Percentiles rank a stretch among this genome's conserved stretches.
Conservation (phyloP, 1,140 invertebrate species). For the Megalopta genalis region DNA sequence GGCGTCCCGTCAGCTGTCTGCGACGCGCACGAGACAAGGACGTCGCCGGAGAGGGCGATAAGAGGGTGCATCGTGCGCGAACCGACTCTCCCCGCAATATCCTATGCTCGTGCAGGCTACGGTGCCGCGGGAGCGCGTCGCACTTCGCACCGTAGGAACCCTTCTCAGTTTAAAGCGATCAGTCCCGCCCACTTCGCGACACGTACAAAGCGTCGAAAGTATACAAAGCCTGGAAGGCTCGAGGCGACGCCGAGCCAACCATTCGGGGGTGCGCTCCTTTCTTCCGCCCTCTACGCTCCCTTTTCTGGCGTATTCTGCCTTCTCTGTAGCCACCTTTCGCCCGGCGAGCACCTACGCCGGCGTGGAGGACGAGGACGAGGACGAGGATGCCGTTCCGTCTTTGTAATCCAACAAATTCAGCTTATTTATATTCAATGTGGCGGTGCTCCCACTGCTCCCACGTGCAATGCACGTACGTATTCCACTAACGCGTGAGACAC, state of each 20-base stretch:
- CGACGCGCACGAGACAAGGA: too few species aligned
- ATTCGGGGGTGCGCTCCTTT: slow-evolving; percentile 26
- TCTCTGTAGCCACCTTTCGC: slow-evolving; percentile 16
- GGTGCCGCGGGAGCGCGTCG: slow-evolving; percentile 33
- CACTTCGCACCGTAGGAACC: slow-evolving; percentile 39
- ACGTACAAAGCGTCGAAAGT: slow-evolving; percentile 63
- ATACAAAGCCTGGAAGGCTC: slow-evolving; percentile 58
- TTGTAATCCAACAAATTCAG: slow-evolving; percentile 69
- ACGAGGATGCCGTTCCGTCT: slow-evolving; percentile 55
- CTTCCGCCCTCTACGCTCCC: slow-evolving; percentile 10
- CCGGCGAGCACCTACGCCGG: neutral
- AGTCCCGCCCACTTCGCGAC: slow-evolving; percentile 64
- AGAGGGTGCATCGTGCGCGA: neutral
- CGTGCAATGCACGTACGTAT: slow-evolving; percentile 66
- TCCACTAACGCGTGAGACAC: slow-evolving; percentile 61
- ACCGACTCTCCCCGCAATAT: slow-evolving; percentile 40
- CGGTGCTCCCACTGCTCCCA: slow-evolving; percentile 54
- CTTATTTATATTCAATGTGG: slow-evolving; percentile 69
- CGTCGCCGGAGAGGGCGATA: too few species aligned
- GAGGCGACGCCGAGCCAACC: slow-evolving; percentile 28
- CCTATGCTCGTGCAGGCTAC: slow-evolving; percentile 4
- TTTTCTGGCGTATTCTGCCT: slow-evolving; percentile 11
- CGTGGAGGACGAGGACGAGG: slow-evolving; percentile 4
- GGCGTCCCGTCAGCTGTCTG: slow-evolving; percentile 7
- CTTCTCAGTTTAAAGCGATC: slow-evolving; percentile 63